These are phyloP conservation scores for Mallotus villosus DNA, from an alignment of 2,797 vertebrate species.

Conservation along the genomic window DNA sequence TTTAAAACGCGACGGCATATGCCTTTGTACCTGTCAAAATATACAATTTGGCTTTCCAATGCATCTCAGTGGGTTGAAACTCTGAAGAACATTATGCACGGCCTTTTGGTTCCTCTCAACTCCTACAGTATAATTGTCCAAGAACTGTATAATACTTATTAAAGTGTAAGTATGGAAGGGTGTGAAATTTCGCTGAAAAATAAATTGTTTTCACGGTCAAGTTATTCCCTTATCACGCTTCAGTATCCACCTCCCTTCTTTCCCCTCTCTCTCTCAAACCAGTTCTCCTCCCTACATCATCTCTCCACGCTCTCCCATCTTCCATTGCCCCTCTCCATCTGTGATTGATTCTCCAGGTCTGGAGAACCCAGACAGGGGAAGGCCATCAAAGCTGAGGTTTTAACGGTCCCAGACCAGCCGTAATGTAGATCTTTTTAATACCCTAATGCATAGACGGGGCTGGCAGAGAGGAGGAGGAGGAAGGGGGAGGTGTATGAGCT, in stretches of 20 bases:
- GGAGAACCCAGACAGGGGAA: background rate
- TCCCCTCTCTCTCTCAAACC: background rate
- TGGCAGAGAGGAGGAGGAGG: background rate
- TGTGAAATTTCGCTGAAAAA: no score
- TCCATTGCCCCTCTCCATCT: background rate
- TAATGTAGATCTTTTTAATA: conserved; percentile 6
- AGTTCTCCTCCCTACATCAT: background rate
- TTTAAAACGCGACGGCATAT: no score
- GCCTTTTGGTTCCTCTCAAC: no score
- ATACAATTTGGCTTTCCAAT: no score
- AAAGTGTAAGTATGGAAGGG: no score
- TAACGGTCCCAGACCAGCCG: background rate
- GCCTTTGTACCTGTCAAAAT: no score
- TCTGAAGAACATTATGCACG: no score
- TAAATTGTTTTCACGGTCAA: no score
- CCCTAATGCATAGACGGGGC: conserved; percentile 2
- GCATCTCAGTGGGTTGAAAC: no score
- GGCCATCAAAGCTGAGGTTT: conserved; percentile 3
- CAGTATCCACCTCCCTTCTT: background rate
- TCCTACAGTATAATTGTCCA: no score
- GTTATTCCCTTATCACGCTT: background rate
- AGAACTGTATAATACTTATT: no score
- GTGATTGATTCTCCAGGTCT: background rate
- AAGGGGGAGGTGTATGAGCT: background rate
- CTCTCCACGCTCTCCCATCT: background rate